Base-by-base conservation (phyloP, 2,113 vertebrate genomes). In the Rhinopomastus cyanomelas region DNA sequence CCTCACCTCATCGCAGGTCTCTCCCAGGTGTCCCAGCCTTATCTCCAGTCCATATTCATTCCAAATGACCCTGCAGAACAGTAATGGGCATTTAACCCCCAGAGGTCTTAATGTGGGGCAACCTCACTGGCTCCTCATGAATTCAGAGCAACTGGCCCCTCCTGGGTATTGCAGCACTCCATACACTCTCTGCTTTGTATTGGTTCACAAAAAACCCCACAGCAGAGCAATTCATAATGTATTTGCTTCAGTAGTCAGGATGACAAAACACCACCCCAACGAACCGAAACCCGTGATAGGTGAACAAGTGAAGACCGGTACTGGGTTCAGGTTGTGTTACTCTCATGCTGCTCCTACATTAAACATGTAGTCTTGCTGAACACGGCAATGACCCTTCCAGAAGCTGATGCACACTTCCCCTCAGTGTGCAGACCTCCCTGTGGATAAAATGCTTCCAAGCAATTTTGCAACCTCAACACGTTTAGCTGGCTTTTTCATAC, bases 361-460 rank as follows among this genome's bases (percentile, higher is more conserved):
- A 32, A 20, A 48, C 20, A 32, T 27, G 27, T 5, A 13, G 7
- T 53, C 20, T 22, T 67, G 21, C 32, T 42, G 30, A 81, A 73
- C 3, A 3, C 9, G 23, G 19, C 13, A 90, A 29, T 20, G 26
- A 27, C 39, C n/a, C 75, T 75, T 51, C 16, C 34, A 34, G 22
- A 27, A 44, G 22, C 59, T 74, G n/a, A n/a, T 39, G 21, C 5
- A 71, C 53, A 27, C 30, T 76, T 74, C 9, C 11, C 36, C 20
- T n/a, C 69, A 80, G 8, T 0, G 0, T 7, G 3, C 9, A 78
- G 30, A 64, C 6, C 5, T 1, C 27, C 13, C 62, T 42, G 17
- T 8, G 30, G 69, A 57, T 60, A 66, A 89, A 87, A 77, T 15
- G 6, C 60, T 71, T 81, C n/a, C 52, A 66, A 74, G 32, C 19